Percentiles rank a stretch among this genome's conserved stretches.
Evolutionary conservation across 2,113 vertebrate genomes (phyloP).

Genomic region (Caranx ignobilis): DNA sequence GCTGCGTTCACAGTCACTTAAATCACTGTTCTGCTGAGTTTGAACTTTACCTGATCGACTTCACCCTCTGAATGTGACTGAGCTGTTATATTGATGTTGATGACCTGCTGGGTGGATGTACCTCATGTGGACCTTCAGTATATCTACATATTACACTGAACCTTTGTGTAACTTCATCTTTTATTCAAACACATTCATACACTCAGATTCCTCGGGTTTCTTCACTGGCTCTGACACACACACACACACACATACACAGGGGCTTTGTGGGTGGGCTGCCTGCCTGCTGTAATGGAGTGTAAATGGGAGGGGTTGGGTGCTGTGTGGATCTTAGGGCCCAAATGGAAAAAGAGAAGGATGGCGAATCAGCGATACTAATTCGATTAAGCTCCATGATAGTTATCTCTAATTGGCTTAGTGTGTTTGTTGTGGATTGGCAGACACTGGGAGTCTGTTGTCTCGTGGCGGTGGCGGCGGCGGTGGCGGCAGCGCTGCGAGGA

Average conservation of each 20-base stretch:
- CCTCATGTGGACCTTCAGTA: too few relatives aligned
- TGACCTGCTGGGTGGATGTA: too few relatives aligned
- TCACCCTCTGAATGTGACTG: too few relatives aligned
- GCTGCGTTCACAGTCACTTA: too few relatives aligned
- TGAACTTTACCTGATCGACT: too few relatives aligned
- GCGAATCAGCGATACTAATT: conserved; percentile 62
- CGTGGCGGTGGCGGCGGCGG: not conserved
- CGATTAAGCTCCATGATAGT: conserved; percentile 59
- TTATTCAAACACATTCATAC: too few relatives aligned
- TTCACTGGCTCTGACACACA: too few relatives aligned
- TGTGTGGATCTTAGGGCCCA: conserved; percentile 17
- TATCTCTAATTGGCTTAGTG: conserved; percentile 69
- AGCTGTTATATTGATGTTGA: too few relatives aligned
- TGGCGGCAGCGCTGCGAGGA: conserved; percentile 4
- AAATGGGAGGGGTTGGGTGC: not conserved
- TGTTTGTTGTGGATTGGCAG: conserved; percentile 43
- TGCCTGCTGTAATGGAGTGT: conserved; percentile 7
- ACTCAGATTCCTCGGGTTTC: too few relatives aligned
- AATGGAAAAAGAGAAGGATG: conserved; percentile 47
- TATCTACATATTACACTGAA: too few relatives aligned
- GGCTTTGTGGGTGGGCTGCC: conserved; percentile 4
- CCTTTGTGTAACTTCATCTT: too few relatives aligned
- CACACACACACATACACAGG: not conserved
- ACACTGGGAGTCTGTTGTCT: conserved; percentile 47
- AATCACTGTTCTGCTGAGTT: too few relatives aligned